Percentiles rank a stretch among this genome's conserved stretches.
Evolutionary conservation across 1,140 invertebrate genomes (phyloP).

Genomic region (Mylabris phalerata): DNA sequence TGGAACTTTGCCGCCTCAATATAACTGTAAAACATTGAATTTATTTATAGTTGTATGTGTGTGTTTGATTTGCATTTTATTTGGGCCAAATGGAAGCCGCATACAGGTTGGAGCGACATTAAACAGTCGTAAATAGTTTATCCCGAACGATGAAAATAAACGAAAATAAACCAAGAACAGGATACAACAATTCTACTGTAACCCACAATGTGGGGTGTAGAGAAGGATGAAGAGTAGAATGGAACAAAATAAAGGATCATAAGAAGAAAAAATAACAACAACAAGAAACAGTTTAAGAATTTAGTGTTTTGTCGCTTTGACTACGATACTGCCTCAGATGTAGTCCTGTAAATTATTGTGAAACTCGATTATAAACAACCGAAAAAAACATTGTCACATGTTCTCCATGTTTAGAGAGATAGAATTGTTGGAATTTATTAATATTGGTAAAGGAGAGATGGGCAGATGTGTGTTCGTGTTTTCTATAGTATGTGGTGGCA

Average conservation of each 20-base stretch:
- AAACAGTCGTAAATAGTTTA: too few relatives aligned
- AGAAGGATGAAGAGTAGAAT: too few relatives aligned
- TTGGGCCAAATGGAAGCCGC: too few relatives aligned
- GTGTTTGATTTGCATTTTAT: too few relatives aligned
- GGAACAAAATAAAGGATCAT: too few relatives aligned
- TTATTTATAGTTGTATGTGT: too few relatives aligned
- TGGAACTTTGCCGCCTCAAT: too few relatives aligned
- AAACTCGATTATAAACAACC: constrained; percentile 12
- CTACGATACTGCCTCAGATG: constrained; percentile 13
- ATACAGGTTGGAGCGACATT: too few relatives aligned
- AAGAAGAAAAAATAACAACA: too few relatives aligned
- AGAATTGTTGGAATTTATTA: constrained; percentile 16
- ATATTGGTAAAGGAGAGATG: constrained; percentile 1
- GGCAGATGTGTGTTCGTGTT: constrained; percentile 7
- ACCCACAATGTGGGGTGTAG: background rate
- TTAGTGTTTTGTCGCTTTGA: constrained; percentile 13
- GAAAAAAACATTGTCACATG: constrained; percentile 13
- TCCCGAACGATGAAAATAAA: background rate
- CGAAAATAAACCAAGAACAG: constrained; percentile 1
- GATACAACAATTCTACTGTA: constrained; percentile 3
- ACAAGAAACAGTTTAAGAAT: background rate
- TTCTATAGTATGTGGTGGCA: background rate
- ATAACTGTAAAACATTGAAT: too few relatives aligned
- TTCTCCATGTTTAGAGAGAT: constrained; percentile 9
- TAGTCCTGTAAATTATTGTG: constrained; percentile 14